These are phyloP conservation scores for Protodeltote pygarga DNA, from an alignment of 2,888 invertebrate genomes.

Conservation along the genomic window DNA sequence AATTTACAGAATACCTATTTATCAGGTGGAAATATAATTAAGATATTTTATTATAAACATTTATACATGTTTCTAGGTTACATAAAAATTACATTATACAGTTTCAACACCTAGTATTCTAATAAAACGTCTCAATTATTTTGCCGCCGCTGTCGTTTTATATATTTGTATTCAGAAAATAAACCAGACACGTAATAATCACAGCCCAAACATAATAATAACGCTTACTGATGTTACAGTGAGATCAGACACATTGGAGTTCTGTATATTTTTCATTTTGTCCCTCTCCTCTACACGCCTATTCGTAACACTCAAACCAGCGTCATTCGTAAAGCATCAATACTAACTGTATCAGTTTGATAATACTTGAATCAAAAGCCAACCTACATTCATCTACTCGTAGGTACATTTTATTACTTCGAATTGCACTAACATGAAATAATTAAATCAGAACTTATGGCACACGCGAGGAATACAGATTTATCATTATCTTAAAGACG, in stretches of 20 bases:
- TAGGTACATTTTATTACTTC: constrained; percentile 3
- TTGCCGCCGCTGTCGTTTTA: constrained; percentile 32
- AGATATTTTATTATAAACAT: constrained; percentile 1
- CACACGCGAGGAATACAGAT: constrained; percentile 37
- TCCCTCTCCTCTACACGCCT: constrained; percentile 38
- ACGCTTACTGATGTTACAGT: constrained; percentile 61
- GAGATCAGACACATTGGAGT: constrained; percentile 70
- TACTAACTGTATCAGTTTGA: neutral
- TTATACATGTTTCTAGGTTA: neutral
- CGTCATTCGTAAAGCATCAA: neutral
- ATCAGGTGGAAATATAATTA: constrained; percentile 23
- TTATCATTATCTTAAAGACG: neutral
- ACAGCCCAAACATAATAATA: constrained; percentile 71
- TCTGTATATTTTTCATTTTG: constrained; percentile 57
- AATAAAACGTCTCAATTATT: constrained; percentile 17
- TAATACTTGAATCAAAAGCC: neutral
- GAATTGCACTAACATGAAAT: constrained; percentile 7
- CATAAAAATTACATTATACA: too few relatives aligned
- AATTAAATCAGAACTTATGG: constrained; percentile 37
- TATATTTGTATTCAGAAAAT: constrained; percentile 42
- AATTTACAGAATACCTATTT: constrained; percentile 38
- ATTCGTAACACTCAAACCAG: constrained; percentile 1
- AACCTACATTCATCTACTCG: neutral
- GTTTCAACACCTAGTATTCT: neutral
- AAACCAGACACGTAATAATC: constrained; percentile 61